Percentiles rank a stretch among this genome's conserved stretches.
Evolutionary conservation across 2,797 vertebrate genomes (phyloP).

Genomic region (Ceyx erithaca): DNA sequence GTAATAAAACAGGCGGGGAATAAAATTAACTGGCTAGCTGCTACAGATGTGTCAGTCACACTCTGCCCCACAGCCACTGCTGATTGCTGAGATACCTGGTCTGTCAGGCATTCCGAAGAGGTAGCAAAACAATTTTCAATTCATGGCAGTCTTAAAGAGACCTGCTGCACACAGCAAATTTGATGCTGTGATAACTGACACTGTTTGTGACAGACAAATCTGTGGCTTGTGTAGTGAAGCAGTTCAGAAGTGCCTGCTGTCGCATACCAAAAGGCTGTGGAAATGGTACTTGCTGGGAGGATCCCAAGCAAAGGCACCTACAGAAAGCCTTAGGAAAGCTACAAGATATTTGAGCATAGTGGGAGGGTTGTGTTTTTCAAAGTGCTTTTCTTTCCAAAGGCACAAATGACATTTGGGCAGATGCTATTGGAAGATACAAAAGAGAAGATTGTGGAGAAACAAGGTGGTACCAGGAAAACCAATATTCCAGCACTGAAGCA

Average conservation of each 20-base stretch:
- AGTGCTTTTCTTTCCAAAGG: not conserved
- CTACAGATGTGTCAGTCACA: constrained; percentile 50
- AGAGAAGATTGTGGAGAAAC: not conserved
- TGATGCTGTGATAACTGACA: constrained; percentile 67
- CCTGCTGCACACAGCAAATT: constrained; percentile 62
- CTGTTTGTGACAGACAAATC: constrained; percentile 66
- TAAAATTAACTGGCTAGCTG: constrained; percentile 46
- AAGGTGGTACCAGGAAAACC: not conserved
- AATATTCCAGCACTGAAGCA: not conserved
- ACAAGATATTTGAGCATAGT: not conserved
- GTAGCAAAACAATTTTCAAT: constrained; percentile 61
- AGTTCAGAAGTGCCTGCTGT: constrained; percentile 56
- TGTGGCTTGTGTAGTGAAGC: constrained; percentile 63
- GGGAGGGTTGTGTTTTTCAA: not conserved
- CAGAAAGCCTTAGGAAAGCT: not conserved
- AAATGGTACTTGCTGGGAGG: constrained; percentile 16
- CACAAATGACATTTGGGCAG: not conserved
- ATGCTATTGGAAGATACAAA: not conserved
- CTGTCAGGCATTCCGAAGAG: constrained; percentile 19
- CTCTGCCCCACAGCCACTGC: constrained; percentile 51
- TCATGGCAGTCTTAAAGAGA: constrained; percentile 56
- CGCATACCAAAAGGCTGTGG: constrained; percentile 54
- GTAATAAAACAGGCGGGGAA: not conserved
- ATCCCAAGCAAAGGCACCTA: not conserved
- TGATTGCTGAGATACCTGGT: constrained; percentile 53